phyloP scores from a whole-genome alignment of 2,797 vertebrate genomes.

The Distichodus sexfasciatus region DNA sequence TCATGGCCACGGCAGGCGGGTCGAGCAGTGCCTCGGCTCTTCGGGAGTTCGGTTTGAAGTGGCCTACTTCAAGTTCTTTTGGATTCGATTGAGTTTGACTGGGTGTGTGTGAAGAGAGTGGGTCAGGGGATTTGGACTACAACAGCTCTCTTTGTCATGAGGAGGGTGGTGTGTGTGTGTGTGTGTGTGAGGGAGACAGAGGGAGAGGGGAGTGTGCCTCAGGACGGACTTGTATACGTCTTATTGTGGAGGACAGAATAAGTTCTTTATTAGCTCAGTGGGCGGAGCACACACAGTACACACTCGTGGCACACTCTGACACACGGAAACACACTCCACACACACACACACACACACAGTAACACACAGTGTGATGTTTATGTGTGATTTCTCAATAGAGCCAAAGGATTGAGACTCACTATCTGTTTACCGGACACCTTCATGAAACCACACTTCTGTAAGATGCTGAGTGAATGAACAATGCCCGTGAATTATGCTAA shows the following conservation, averaged over 20 bases:
- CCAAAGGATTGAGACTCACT: constrained; percentile 24
- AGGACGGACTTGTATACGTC: constrained; percentile 45
- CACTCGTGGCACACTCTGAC: constrained; percentile 52
- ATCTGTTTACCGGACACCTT: constrained; percentile 23
- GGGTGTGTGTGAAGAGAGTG: constrained; percentile 34
- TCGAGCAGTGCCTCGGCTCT: not conserved
- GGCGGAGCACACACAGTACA: constrained; percentile 53
- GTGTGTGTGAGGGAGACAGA: not conserved
- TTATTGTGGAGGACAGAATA: constrained; percentile 53
- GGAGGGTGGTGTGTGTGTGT: constrained; percentile 35
- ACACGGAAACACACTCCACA: constrained; percentile 49
- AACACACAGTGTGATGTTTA: constrained; percentile 49
- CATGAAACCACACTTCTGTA: not conserved
- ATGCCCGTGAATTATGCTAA: too few relatives aligned
- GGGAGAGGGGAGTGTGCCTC: constrained; percentile 23
- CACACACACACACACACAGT: constrained; percentile 55
- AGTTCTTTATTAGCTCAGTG: constrained; percentile 50
- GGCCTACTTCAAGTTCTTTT: constrained; percentile 23
- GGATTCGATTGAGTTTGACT: constrained; percentile 44
- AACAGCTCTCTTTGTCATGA: constrained; percentile 63
- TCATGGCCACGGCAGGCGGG: not conserved
- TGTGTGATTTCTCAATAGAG: constrained; percentile 33
- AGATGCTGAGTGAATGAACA: too few relatives aligned
- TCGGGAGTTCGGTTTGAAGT: constrained; percentile 31
- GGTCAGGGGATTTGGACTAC: constrained; percentile 59